Conservation (phyloP, 2,888 invertebrate genomes). For the Pheosia tremula region DNA sequence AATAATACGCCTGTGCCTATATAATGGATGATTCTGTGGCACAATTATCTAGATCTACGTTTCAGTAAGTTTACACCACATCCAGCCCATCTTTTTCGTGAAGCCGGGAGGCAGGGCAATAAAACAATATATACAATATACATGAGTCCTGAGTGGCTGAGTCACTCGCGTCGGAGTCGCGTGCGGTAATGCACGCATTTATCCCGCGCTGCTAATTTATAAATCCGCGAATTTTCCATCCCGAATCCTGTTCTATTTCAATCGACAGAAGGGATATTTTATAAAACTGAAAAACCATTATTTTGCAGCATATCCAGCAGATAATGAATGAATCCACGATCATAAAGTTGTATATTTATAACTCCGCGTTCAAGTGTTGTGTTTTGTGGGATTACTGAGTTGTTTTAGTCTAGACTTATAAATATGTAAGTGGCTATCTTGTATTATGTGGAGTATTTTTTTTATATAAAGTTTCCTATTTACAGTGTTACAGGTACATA, state of each 20-base stretch:
- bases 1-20: no score
- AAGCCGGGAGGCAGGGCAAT: constrained; percentile 35
- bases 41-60: no score
- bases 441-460: neutral
- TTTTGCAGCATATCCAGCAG: neutral
- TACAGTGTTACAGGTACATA: no score
- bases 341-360: constrained; percentile 26
- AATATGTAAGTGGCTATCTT: neutral
- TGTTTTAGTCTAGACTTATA: neutral
- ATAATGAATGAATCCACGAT: neutral
- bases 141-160: constrained; percentile 14
- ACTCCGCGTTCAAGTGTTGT: constrained; percentile 29
- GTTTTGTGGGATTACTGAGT: constrained; percentile 17
- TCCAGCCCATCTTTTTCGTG: constrained; percentile 27
- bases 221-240: constrained; percentile 15
- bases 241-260: constrained; percentile 21
- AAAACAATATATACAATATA: constrained; percentile 6
- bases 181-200: constrained; percentile 28
- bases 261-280: constrained; percentile 19
- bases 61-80: constrained; percentile 17
- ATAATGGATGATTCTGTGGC: no score
- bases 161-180: constrained; percentile 37
- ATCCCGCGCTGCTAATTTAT: constrained; percentile 12
- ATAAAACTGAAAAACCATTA: constrained; percentile 12
- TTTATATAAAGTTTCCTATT: no score